Evolutionary conservation across 1,140 invertebrate species (phyloP), one percentile per base, ranked within the genome.

Genomic region (Listronotus oregonensis): DNA sequence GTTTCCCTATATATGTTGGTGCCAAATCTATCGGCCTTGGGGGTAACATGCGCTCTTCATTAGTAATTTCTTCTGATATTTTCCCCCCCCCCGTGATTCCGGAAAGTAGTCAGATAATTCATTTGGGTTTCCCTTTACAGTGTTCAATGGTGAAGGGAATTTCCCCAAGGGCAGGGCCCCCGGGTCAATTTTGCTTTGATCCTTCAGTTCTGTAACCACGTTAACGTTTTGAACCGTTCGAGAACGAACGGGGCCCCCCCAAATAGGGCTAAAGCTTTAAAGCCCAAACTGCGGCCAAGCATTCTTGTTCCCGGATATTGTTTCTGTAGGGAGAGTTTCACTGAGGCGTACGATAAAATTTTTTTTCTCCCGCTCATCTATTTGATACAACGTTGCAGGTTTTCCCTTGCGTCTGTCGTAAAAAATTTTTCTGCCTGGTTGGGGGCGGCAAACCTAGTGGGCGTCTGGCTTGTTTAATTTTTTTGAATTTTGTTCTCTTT

Each of bases 221-320:
- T 57, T 0, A 78, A 51, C 0, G 67, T 7, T 40, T 43, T 6
- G 15, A 62, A 46, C 66, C 7, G 66, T 54, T 18, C 37, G 37
- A 71, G 39, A n/a, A 47, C 47, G 27, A 73, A 66, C 37, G n/a
- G n/a, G 46, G 57, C 17, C 49, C 75, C 47, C 78, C 72, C 32
- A 77, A 49, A 42, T 73, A 75, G 1, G 32, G 55, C 71, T 49
- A 51, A 78, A 80, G 27, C 77, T 31, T 77, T 63, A 1, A 83
- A 0, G 75, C 78, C 70, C 73, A 78, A 1, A 83, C 56, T n/a
- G n/a, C n/a, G n/a, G n/a, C n/a, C n/a, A n/a, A n/a, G n/a, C n/a
- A n/a, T n/a, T n/a, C n/a, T n/a, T 72, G 69, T 64, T 83, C 78
- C 39, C 34, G 68, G 71, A 31, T 70, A 72, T 9, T 37, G 7